These are phyloP conservation scores for Porites evermanni DNA, from an alignment of 92 coral and sea anemone genomes.

Conservation along the genomic window DNA sequence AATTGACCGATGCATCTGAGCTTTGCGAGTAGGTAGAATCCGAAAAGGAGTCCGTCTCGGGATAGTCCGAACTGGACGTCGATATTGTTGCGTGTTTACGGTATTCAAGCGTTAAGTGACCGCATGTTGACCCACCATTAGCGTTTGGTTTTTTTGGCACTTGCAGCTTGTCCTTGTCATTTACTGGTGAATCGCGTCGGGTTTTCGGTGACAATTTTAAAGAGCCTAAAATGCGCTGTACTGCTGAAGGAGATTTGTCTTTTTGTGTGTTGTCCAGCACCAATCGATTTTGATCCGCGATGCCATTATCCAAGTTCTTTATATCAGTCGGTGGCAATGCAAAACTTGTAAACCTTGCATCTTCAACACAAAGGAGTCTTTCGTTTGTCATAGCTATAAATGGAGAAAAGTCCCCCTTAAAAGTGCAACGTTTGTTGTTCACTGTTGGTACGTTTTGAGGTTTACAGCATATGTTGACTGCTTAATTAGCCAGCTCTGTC, in stretches of 20 bases:
- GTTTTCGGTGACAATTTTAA: slow-evolving; percentile 33
- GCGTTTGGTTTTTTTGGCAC: neutral
- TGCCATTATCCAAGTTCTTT: neutral
- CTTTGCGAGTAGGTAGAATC: slow-evolving; percentile 79
- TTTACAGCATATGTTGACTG: neutral
- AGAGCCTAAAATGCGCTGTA: slow-evolving; percentile 28
- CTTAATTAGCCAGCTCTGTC: slow-evolving; percentile 9
- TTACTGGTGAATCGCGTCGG: neutral
- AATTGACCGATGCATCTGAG: slow-evolving; percentile 62
- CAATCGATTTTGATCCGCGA: neutral
- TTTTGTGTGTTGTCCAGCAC: slow-evolving; percentile 13
- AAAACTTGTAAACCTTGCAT: neutral
- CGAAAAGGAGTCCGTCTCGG: slow-evolving; percentile 63
- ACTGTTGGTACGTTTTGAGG: slow-evolving; percentile 9
- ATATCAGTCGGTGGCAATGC: neutral
- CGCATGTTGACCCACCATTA: slow-evolving; percentile 38
- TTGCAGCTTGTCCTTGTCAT: neutral
- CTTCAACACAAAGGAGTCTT: neutral
- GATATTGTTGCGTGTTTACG: slow-evolving; percentile 52
- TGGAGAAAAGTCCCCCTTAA: neutral
- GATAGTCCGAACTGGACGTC: slow-evolving; percentile 25
- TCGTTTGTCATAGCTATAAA: slow-evolving; percentile 23
- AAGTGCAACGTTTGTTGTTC: neutral
- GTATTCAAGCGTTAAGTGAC: slow-evolving; percentile 28
- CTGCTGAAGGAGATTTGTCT: slow-evolving; percentile 16